Percentiles rank a stretch among this genome's conserved stretches.
phyloP scores from a whole-genome alignment of 2,888 invertebrate genomes.

The Cheiracanthium punctorium region DNA sequence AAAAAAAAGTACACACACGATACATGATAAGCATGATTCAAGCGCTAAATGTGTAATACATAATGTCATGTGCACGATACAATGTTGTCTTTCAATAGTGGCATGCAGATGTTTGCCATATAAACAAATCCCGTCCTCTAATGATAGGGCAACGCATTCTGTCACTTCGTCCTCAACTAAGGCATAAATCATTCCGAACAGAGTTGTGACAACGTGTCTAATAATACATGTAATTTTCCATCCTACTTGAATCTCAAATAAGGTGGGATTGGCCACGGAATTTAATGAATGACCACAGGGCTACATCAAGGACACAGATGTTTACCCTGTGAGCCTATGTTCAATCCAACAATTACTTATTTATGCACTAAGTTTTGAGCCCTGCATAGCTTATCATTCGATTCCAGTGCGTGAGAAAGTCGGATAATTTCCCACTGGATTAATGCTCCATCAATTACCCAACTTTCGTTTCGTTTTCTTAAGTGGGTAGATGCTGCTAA shows the following conservation, averaged over 20 bases:
- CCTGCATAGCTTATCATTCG: not conserved
- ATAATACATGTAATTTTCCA: slow-evolving; percentile 42
- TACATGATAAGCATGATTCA: no score
- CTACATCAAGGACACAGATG: not conserved
- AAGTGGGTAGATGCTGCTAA: not conserved
- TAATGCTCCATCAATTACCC: not conserved
- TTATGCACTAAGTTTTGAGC: not conserved
- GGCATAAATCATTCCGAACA: slow-evolving; percentile 18
- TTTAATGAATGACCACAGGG: slow-evolving; percentile 17
- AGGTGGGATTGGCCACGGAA: slow-evolving; percentile 17
- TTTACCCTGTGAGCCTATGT: not conserved
- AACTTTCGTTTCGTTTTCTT: not conserved
- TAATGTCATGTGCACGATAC: no score
- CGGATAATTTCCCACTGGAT: not conserved
- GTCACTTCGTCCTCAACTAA: not conserved
- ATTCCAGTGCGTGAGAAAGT: not conserved
- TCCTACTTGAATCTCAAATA: slow-evolving; percentile 26
- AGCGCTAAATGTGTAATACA: no score
- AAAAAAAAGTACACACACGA: no score
- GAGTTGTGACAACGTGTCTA: slow-evolving; percentile 21
- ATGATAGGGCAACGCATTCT: slow-evolving; percentile 20
- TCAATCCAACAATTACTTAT: not conserved
- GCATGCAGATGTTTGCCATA: no score
- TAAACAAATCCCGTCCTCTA: not conserved
- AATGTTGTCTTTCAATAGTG: no score